Conservation (phyloP, 1,140 invertebrate species). For the Pantala flavescens region DNA sequence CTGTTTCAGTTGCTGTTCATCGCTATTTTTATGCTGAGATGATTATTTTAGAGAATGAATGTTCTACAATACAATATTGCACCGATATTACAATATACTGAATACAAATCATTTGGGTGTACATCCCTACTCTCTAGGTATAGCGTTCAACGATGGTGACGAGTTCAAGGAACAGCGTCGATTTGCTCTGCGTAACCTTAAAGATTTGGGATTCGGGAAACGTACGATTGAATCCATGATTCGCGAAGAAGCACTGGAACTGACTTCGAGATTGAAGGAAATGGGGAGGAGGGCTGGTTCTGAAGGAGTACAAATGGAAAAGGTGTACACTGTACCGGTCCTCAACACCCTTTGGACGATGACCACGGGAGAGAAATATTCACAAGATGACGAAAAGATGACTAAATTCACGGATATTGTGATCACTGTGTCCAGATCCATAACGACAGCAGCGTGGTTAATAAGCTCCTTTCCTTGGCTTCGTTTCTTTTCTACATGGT, state of each 20-base stretch:
- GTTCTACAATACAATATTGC: too few relatives aligned
- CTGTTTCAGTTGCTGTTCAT: too few relatives aligned
- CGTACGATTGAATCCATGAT: slow-evolving; percentile 59
- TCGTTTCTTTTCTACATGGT: not conserved
- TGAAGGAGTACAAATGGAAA: not conserved
- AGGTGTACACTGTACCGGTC: not conserved
- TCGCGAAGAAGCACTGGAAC: slow-evolving; percentile 40
- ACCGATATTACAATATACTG: too few relatives aligned
- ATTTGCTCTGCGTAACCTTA: slow-evolving; percentile 59
- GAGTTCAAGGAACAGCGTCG: slow-evolving; percentile 62
- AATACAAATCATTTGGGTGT: too few relatives aligned
- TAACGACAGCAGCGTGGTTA: not conserved
- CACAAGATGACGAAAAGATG: not conserved
- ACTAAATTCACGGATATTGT: not conserved
- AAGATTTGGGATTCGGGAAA: slow-evolving; percentile 64
- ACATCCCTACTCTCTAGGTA: too few relatives aligned
- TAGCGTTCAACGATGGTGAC: slow-evolving; percentile 63
- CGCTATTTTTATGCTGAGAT: too few relatives aligned
- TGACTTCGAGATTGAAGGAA: slow-evolving; percentile 4
- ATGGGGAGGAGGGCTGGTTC: slow-evolving; percentile 11
- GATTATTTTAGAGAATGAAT: too few relatives aligned
- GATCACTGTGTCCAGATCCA: not conserved
- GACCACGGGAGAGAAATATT: slow-evolving; percentile 20
- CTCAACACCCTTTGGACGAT: slow-evolving; percentile 26
- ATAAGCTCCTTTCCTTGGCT: not conserved